Evolutionary conservation across 2,888 invertebrate species (phyloP), one percentile per base, ranked within the genome.

Genomic region (Leucophenga montana): DNA sequence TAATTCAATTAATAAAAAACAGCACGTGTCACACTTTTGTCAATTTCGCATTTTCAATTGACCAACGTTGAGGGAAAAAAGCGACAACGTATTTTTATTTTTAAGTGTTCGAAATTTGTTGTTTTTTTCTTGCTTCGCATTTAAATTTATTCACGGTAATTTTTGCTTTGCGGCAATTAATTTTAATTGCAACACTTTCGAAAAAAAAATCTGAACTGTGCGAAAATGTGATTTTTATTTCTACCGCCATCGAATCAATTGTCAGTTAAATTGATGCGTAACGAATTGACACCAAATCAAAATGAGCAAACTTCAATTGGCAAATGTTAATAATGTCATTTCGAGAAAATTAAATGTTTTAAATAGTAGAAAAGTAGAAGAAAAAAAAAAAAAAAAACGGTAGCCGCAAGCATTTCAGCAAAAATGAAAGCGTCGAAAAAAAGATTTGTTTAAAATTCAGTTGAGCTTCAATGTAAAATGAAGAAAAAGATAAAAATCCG

Each of bases 361-460:
- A 39, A 39, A 71, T 69, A 65, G 33, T 53, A 53, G n/a, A 14
- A 53, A 59, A 48, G 22, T n/a, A 50, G 33, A 39, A 62, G 66
- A 27, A 39, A 59, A 65, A 61, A 62, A 69, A 70, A 20, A 14
- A 13, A 50, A 50, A n/a, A 50, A 53, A 53, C 14, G 33, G 27
- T 70, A 27, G 77, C 77, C 80, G 65, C 68, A 67, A 66, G 78
- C 78, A 71, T 73, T 79, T 76, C 76, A 69, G 71, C 75, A 74
- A 72, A 79, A 81, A 79, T 78, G 78, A 82, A 79, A 81, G 78
- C 81, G 79, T 75, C 78, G 79, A 78, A 80, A 76, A 79, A 80
- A 76, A 78, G 77, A 76, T 71, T 77, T 77, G 79, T 75, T 80
- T 78, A 77, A 76, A 80, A 82, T 82, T 82, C 83, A 75, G 66